Base-by-base conservation (phyloP, 2,888 invertebrate genomes). In the Campoplex nolae region DNA sequence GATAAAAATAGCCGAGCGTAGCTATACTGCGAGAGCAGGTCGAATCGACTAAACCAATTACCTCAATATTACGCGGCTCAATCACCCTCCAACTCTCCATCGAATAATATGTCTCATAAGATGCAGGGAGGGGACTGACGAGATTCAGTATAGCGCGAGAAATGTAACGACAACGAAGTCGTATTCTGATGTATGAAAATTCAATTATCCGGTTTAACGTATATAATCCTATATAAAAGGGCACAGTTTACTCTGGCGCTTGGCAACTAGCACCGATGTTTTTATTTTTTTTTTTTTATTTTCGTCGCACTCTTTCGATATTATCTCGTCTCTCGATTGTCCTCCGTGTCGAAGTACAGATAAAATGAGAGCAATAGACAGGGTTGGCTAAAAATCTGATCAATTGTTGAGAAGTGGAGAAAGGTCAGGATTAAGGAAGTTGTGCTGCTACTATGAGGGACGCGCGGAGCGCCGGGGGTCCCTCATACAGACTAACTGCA, bases 101-200 rank as follows among this genome's bases (percentile, higher is more conserved):
- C 35, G 73, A 65, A 87, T 83, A 77, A 86, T 73, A 82, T 54
- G 78, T 16, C 32, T 71, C 11, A 62, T 74, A 74, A 76, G 80
- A 58, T 58, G 18, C 16, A n/a, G 35, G 23, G 71, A 45, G 58
- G 16, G 62, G 62, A 23, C 62, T 71, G 65, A 16, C 70, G 45
- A 23, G 71, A 35, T 45, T 32, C 23, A 65, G 32, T 16, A 80
- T 16, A 51, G 67, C 38, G n/a, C 83, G 71, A 38, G 62, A 48
- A 56, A 23, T 45, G 65, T 70, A 56, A 51, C 70, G 28, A 45
- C 54, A 23, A 58, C 68, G 84, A 89, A 86, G 88, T 90, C 88
- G 83, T 89, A 86, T 81, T 87, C 88, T 84, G 86, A 88, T 88
- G 88, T 90, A 89, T 90, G 90, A 89, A 89, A 90, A 91, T 90